Evolutionary conservation across 2,888 invertebrate genomes (phyloP), one percentile per base, ranked within the genome.

Genomic region (Phengaris arion): DNA sequence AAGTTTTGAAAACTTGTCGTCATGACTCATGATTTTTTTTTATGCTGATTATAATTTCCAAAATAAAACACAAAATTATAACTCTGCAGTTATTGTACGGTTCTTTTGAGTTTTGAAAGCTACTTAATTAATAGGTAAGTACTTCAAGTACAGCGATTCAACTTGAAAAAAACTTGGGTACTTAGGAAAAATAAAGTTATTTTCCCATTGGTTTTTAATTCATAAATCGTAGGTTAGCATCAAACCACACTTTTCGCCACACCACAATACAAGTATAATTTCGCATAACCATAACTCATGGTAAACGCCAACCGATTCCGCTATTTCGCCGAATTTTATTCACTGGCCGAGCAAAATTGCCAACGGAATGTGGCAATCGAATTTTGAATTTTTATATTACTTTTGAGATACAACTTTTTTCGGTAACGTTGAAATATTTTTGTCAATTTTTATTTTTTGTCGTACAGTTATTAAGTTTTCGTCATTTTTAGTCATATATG

Each of bases 201-300:
- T 10, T 9, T 9, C 5, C 6, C 22, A 15, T n/a, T 8, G 13
- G 13, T 57, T 59, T 22, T 59, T 9, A 59, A 59, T 22, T 59
- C 10, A 59, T 59, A 59, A 59, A 22, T 10, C 10, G 59, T 4
- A 0, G 22, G 10, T 54, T 51, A 9, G 9, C 6, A 52, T 52
- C 2, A 52, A 12, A 10, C 12, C 52, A 52, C n/a, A n/a, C n/a
- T n/a, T n/a, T 22, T 15, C 59, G 59, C 22, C 22, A 59, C 45
- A 64, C 35, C 64, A 64, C 64, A 64, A 64, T 45, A 35, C 12
- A 45, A 64, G 22, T 22, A 64, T 35, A 45, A 35, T 64, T 64
- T 59, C 10, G 22, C 59, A 52, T 12, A 64, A 64, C 64, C 64
- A 64, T 64, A 64, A 64, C 64, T 64, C 64, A 64, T 45, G 64